A percentile compares a stretch with the other conserved stretches of the same genome.
phyloP scores from a whole-genome alignment of 2,797 vertebrate genomes.

The Prionace glauca region DNA sequence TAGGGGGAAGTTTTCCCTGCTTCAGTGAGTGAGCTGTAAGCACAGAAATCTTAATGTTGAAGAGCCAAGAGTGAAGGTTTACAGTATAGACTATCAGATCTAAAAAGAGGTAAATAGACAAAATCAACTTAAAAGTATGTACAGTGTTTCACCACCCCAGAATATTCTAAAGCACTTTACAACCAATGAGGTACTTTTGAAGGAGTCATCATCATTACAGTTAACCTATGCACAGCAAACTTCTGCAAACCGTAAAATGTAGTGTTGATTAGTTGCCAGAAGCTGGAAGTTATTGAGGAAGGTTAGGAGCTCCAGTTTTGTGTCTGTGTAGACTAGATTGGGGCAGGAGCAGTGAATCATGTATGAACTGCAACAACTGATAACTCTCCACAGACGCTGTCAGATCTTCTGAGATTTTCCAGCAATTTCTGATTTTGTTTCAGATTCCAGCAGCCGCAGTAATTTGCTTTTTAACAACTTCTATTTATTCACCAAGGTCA shows the following conservation, averaged over 20 bases:
- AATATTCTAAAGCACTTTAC: neutral
- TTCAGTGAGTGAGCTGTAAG: neutral
- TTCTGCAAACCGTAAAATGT: neutral
- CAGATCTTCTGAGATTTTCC: too few relatives aligned
- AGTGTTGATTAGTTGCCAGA: neutral
- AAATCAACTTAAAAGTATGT: neutral
- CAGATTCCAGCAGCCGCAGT: too few relatives aligned
- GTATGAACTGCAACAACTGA: neutral
- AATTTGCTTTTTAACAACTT: too few relatives aligned
- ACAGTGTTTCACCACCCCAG: neutral
- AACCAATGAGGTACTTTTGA: neutral
- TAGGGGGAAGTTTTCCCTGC: too few relatives aligned
- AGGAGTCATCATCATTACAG: neutral
- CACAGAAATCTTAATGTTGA: too few relatives aligned
- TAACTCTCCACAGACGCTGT: too few relatives aligned
- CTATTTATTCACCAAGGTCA: neutral
- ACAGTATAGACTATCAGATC: neutral
- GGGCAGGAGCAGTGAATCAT: neutral
- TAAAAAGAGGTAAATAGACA: neutral
- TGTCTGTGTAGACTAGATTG: neutral
- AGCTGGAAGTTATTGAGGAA: neutral
- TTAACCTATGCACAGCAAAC: neutral
- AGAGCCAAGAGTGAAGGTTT: neutral
- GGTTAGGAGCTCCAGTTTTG: neutral
- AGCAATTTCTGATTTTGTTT: too few relatives aligned